Evolutionary conservation across 2,113 vertebrate species (phyloP).

Genomic region (Gulo gulo): DNA sequence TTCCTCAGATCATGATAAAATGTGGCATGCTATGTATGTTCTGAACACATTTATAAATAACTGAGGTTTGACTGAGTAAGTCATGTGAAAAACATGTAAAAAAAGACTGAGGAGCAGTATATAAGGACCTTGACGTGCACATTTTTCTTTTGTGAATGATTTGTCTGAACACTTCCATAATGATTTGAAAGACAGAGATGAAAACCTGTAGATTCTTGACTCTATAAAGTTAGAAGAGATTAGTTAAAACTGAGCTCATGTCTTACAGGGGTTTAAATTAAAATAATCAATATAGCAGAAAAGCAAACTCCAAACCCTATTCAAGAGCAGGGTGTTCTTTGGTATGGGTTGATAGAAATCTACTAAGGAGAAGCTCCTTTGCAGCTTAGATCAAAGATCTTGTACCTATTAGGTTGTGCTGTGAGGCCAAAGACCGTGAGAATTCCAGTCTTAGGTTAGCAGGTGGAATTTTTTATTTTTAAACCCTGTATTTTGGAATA

Average conservation of each 20-base stretch:
- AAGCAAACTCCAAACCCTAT: neutral
- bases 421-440: neutral
- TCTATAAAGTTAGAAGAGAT: slow-evolving; percentile 47
- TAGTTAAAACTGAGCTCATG: slow-evolving; percentile 49
- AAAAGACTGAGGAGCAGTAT: neutral
- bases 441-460: neutral
- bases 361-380: neutral
- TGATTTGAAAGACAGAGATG: neutral
- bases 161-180: neutral
- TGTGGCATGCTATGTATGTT: neutral
- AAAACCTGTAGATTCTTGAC: slow-evolving; percentile 33
- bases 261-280: neutral
- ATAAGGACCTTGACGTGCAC: neutral
- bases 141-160: neutral
- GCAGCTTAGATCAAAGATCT: slow-evolving; percentile 23
- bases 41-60: neutral
- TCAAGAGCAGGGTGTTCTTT: slow-evolving; percentile 46
- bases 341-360: neutral
- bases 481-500: slow-evolving; percentile 25
- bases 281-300: slow-evolving; percentile 22
- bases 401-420: neutral
- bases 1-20: neutral
- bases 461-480: neutral
- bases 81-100: neutral
- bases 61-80: neutral